Evolutionary conservation across 1,140 invertebrate species (phyloP).

Genomic region (Leptinotarsa undecemlineata): DNA sequence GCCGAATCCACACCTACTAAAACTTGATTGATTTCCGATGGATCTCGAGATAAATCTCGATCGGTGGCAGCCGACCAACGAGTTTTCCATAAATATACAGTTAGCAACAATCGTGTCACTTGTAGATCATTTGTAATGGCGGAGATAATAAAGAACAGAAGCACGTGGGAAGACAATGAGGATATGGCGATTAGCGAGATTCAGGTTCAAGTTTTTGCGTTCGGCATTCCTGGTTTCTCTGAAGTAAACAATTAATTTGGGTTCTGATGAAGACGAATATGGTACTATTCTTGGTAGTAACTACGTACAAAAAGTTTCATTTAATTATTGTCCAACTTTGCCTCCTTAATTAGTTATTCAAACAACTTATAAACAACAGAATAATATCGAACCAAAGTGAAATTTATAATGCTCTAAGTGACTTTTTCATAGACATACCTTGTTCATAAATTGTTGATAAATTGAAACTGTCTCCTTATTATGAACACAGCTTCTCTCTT

Average conservation of each 20-base stretch:
- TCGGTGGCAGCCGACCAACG: not conserved
- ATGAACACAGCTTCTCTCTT: too few species aligned
- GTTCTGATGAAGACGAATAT: too few species aligned
- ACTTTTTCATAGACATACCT: not conserved
- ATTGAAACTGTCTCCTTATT: not conserved
- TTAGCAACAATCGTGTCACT: slow-evolving; percentile 2
- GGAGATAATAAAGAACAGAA: slow-evolving; percentile 5
- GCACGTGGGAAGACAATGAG: not conserved
- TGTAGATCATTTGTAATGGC: slow-evolving; percentile 2
- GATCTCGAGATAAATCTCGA: not conserved
- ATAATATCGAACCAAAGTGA: not conserved
- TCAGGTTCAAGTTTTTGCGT: too few species aligned
- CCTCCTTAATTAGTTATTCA: too few species aligned
- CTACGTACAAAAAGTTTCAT: too few species aligned
- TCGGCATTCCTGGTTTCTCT: too few species aligned
- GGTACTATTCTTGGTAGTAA: too few species aligned
- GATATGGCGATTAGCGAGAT: too few species aligned
- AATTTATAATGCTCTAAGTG: not conserved
- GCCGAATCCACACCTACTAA: not conserved
- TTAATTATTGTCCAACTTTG: too few species aligned
- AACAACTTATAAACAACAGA: not conserved
- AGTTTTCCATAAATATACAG: slow-evolving; percentile 8
- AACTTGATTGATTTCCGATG: slow-evolving; percentile 2
- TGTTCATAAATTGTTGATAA: not conserved
- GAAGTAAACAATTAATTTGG: too few species aligned